phyloP scores from a whole-genome alignment of 2,113 vertebrate species.

The Gopherus evgoodei region DNA sequence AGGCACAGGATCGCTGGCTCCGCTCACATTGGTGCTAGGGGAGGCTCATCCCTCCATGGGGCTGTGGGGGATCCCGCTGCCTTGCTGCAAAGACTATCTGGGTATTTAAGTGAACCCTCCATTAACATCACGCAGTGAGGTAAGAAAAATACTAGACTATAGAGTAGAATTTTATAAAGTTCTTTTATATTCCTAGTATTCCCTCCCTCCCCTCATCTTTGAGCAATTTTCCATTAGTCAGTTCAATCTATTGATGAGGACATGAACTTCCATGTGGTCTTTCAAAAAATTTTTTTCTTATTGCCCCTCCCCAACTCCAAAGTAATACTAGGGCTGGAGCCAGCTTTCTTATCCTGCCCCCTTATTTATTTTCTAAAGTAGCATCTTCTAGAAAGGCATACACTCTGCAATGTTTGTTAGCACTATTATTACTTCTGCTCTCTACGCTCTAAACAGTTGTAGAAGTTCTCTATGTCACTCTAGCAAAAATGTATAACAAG shows the following conservation, averaged over 20 bases:
- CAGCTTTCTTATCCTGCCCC: not conserved
- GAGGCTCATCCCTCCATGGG: no score
- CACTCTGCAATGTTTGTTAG: not conserved
- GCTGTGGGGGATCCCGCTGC: no score
- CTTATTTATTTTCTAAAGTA: not conserved
- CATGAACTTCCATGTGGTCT: not conserved
- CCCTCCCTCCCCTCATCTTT: not conserved
- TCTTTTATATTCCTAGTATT: not conserved
- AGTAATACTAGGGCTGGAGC: not conserved
- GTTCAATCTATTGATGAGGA: not conserved
- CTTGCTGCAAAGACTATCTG: not conserved
- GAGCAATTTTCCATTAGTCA: not conserved
- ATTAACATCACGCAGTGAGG: not conserved
- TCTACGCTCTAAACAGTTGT: not conserved
- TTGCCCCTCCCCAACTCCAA: not conserved
- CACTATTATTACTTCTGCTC: not conserved
- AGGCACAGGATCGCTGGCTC: no score
- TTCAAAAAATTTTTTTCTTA: not conserved
- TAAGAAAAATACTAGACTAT: not conserved
- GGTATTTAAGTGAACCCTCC: not conserved
- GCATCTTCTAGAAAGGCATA: not conserved
- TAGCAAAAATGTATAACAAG: not conserved
- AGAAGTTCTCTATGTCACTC: not conserved
- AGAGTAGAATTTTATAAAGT: fast-evolving
- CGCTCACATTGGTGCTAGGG: no score